Conservation (phyloP, 2,113 vertebrate genomes). For the Heloderma charlesbogerti region DNA sequence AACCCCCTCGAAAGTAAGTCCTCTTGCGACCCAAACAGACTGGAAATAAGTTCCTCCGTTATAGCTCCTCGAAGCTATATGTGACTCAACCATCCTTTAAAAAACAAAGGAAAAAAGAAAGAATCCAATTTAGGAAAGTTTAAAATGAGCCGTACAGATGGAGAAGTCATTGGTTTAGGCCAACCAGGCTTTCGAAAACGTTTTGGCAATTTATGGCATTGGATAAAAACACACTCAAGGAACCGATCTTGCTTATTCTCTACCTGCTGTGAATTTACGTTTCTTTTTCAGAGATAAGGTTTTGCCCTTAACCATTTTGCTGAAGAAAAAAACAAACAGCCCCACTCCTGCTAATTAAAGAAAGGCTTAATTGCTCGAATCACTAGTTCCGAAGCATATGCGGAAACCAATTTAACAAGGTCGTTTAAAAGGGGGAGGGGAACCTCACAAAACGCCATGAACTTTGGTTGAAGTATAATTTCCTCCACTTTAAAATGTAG, state of each 20-base stretch:
- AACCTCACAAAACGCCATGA: neutral
- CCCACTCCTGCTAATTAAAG: constrained; percentile 7
- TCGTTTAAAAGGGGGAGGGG: neutral
- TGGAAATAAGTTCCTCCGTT: neutral
- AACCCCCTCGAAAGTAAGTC: neutral
- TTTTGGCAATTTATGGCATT: constrained; percentile 11
- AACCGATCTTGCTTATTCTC: neutral
- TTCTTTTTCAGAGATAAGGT: neutral
- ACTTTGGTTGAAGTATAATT: constrained; percentile 20
- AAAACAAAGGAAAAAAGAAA: neutral
- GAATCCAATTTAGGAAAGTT: neutral
- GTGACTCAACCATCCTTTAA: neutral
- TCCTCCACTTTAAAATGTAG: neutral
- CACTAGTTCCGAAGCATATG: neutral
- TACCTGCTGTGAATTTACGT: constrained; percentile 20
- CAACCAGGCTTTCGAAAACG: neutral
- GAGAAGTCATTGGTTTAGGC: neutral
- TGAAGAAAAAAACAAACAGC: neutral
- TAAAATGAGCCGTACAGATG: neutral
- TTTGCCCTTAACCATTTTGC: neutral
- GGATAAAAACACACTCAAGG: neutral
- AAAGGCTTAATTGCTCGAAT: constrained; percentile 1
- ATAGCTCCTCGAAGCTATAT: neutral
- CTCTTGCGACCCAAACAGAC: neutral
- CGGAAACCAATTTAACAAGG: neutral